Conservation (phyloP, 2,888 invertebrate genomes). For the Erebia aethiops region DNA sequence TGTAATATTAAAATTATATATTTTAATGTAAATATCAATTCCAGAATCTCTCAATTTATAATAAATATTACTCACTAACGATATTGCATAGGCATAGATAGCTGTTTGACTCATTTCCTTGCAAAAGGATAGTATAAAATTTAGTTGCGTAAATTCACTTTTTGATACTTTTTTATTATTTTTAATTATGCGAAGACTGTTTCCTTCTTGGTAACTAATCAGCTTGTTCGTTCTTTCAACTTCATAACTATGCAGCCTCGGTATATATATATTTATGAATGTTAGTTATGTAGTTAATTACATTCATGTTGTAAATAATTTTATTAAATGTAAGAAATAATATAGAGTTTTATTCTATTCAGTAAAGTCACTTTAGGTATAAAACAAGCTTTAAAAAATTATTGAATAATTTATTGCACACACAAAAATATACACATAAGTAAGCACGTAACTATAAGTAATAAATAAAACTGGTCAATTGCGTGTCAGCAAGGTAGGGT, state of each 20-base stretch:
- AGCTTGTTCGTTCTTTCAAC: constrained; percentile 27
- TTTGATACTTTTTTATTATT: constrained; percentile 3
- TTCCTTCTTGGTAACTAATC: constrained; percentile 23
- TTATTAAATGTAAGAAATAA: constrained; percentile 53
- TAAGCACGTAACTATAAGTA: constrained; percentile 10
- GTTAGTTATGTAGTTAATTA: constrained; percentile 39
- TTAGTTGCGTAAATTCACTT: background rate
- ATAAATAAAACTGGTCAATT: background rate
- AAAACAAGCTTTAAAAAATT: constrained; percentile 12
- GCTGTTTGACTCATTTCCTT: constrained; percentile 4
- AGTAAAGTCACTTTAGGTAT: background rate
- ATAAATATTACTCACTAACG: constrained; percentile 35
- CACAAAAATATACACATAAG: constrained; percentile 1
- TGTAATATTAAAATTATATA: constrained; percentile 30
- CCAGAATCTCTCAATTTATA: constrained; percentile 39
- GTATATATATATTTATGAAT: constrained; percentile 34
- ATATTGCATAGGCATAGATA: constrained; percentile 11
- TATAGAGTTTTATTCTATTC: constrained; percentile 47
- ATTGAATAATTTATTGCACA: constrained; percentile 23
- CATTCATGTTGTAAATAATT: constrained; percentile 68
- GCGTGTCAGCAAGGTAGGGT: too few species aligned
- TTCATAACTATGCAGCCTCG: constrained; percentile 30
- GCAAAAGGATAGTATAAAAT: background rate
- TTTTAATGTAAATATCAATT: constrained; percentile 38
- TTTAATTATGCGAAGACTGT: constrained; percentile 7